Percentiles rank a stretch among this genome's conserved stretches.
phyloP scores from a whole-genome alignment of 1,140 invertebrate species.

The Coenobita brevimanus region DNA sequence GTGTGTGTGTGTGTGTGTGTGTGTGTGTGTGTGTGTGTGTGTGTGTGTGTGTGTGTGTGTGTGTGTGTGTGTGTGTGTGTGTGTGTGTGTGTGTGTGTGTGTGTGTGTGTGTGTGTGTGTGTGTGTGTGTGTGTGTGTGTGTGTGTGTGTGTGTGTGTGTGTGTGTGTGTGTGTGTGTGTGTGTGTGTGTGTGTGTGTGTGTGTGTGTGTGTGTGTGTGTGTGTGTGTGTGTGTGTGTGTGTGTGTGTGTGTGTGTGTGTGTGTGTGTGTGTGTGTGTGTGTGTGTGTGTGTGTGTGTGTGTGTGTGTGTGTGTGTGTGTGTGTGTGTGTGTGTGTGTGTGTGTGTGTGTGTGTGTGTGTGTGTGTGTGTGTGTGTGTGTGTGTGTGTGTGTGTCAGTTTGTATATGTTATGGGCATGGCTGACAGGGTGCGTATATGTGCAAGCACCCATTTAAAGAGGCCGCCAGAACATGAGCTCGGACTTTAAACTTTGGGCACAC shows the following conservation, averaged over 20 bases:
- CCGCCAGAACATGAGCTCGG: no score
- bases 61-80: not conserved
- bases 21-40: slow-evolving; percentile 7
- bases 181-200: not conserved
- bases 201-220: slow-evolving; percentile 40
- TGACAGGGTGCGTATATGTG: not conserved
- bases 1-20: not conserved
- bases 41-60: not conserved
- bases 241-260: slow-evolving; percentile 11
- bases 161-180: not conserved
- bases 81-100: not conserved
- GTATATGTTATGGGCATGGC: not conserved
- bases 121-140: not conserved
- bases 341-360: slow-evolving; percentile 19
- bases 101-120: no score
- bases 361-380: slow-evolving; percentile 7
- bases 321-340: slow-evolving; percentile 8
- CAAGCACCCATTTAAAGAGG: no score
- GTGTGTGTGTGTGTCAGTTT: not conserved
- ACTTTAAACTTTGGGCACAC: no score
- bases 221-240: slow-evolving; percentile 46
- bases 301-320: not conserved
- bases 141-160: not conserved
- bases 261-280: not conserved
- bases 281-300: not conserved